Percentiles rank a stretch among this genome's conserved stretches.
phyloP scores from a whole-genome alignment of 2,888 invertebrate species.

The Saturnia japonica region DNA sequence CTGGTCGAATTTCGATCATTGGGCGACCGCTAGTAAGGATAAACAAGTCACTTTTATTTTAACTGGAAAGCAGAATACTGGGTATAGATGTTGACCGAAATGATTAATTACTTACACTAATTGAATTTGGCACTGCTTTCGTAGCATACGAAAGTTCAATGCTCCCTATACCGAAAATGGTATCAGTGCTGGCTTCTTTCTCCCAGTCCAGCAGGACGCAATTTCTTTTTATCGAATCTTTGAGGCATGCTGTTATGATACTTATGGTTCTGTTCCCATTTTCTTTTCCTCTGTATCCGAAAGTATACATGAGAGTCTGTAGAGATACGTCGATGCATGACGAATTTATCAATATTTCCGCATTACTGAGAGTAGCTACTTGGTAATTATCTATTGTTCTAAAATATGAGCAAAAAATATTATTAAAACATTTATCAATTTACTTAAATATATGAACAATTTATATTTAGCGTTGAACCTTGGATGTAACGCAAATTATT shows the following conservation, averaged over 20 bases:
- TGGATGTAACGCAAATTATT: too few species aligned
- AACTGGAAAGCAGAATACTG: neutral
- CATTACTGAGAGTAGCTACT: neutral
- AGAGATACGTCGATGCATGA: slow-evolving; percentile 9
- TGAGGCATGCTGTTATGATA: slow-evolving; percentile 17
- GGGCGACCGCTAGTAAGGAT: too few species aligned
- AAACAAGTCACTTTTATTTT: too few species aligned
- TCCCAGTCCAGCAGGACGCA: slow-evolving; percentile 29
- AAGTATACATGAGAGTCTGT: slow-evolving; percentile 23
- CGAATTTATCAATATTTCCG: neutral
- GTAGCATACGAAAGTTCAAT: slow-evolving; percentile 20
- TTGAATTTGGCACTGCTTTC: slow-evolving; percentile 23
- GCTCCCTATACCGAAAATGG: slow-evolving; percentile 1
- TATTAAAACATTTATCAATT: neutral
- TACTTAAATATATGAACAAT: neutral
- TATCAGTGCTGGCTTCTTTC: slow-evolving; percentile 25
- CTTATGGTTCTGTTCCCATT: slow-evolving; percentile 18
- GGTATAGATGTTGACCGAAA: neutral
- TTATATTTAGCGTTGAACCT: too few species aligned
- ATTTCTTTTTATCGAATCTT: slow-evolving; percentile 19
- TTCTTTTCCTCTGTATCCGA: slow-evolving; percentile 22
- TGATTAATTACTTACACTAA: slow-evolving; percentile 23
- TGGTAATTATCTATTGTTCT: slow-evolving; percentile 17
- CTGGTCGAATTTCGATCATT: too few species aligned
- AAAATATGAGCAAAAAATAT: neutral